Percentiles rank a stretch among this genome's conserved stretches.
These are phyloP conservation scores for Bagarius yarrelli DNA, from an alignment of 2,113 vertebrate species.

Conservation along the genomic window DNA sequence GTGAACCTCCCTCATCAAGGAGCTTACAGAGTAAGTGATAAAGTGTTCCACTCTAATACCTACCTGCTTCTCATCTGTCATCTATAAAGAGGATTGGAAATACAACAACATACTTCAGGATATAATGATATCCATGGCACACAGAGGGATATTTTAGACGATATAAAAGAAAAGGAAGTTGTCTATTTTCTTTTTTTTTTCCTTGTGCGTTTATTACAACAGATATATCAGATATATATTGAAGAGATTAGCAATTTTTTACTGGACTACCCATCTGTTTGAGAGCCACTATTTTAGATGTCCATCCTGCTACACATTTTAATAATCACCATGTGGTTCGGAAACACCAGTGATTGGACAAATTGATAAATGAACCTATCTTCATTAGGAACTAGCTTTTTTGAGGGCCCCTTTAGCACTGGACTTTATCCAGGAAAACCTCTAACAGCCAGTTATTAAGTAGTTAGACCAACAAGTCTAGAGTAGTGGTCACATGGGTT, in stretches of 20 bases:
- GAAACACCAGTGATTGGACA: conserved; percentile 74
- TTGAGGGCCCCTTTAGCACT: conserved; percentile 80
- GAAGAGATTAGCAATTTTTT: not conserved
- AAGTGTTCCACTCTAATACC: conserved; percentile 77
- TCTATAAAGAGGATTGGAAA: conserved; percentile 82
- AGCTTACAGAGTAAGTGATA: conserved; percentile 80
- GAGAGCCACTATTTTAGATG: conserved; percentile 53
- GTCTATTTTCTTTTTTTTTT: conserved; percentile 21
- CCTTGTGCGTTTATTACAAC: conserved; percentile 8
- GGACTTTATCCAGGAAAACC: conserved; percentile 97
- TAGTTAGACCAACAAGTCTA: conserved; percentile 87
- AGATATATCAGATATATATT: not conserved
- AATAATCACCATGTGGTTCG: conserved; percentile 73
- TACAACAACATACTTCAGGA: conserved; percentile 92
- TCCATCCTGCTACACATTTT: conserved; percentile 34
- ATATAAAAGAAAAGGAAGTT: conserved; percentile 35
- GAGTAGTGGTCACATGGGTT: conserved; percentile 80
- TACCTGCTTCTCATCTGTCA: conserved; percentile 86
- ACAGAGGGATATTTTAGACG: conserved; percentile 49
- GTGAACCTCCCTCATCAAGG: conserved; percentile 76
- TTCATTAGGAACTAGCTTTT: conserved; percentile 75
- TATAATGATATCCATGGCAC: conserved; percentile 74
- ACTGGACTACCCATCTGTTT: not conserved
- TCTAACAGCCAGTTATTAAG: conserved; percentile 95
- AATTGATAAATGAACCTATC: conserved; percentile 82